phyloP scores from a whole-genome alignment of 1,140 invertebrate species.

The Trichoplusia ni region DNA sequence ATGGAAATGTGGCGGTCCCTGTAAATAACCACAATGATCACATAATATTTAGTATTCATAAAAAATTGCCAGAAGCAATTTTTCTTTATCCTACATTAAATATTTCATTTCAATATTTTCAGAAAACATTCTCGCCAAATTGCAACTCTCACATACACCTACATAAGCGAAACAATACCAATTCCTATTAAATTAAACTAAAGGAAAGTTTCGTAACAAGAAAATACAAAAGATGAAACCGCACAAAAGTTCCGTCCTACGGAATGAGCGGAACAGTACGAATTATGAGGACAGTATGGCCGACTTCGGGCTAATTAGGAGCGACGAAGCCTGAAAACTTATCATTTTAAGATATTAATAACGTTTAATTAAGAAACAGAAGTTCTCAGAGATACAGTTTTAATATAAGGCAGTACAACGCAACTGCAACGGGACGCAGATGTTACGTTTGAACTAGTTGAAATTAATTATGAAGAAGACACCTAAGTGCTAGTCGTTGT shows the following conservation, averaged over 20 bases:
- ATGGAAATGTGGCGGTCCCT: too few relatives aligned
- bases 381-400: conserved; percentile 15
- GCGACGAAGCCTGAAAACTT: conserved; percentile 28
- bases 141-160: not conserved
- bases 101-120: too few relatives aligned
- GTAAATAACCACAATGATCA: too few relatives aligned
- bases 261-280: conserved; percentile 9
- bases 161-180: not conserved
- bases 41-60: too few relatives aligned
- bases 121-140: too few relatives aligned
- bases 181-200: not conserved
- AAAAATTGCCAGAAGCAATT: too few relatives aligned
- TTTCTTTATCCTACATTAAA: too few relatives aligned
- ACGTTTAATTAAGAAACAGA: conserved; percentile 31
- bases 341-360: conserved; percentile 33
- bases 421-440: not conserved
- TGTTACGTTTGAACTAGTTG: not conserved
- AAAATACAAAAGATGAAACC: conserved; percentile 21
- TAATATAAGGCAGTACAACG: conserved; percentile 18
- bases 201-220: conserved; percentile 6
- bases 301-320: conserved; percentile 23
- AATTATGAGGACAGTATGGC: conserved; percentile 23
- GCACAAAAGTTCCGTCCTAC: conserved; percentile 16
- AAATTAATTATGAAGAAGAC: not conserved
- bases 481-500: too few relatives aligned